Conservation (phyloP, 2,797 vertebrate genomes). For the Myotis vivesi region DNA sequence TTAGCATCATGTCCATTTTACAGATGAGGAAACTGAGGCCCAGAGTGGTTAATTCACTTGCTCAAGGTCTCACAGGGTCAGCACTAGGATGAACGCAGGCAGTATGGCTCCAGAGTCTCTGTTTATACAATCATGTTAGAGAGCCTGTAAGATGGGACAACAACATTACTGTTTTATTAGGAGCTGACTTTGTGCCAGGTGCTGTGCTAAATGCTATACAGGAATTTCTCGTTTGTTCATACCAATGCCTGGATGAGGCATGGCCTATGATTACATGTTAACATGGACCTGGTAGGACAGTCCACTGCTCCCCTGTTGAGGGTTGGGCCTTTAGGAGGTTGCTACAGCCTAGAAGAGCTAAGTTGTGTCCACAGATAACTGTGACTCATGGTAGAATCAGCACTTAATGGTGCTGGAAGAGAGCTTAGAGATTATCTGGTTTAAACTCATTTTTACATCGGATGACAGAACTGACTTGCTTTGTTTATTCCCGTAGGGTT, state of each 20-base stretch:
- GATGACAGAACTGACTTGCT: slow-evolving; percentile 23
- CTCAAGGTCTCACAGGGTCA: not conserved
- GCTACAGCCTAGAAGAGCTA: not conserved
- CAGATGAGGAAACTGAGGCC: not conserved
- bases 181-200: not conserved
- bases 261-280: not conserved
- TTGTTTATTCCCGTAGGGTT: not conserved
- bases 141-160: not conserved
- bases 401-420: slow-evolving; percentile 17
- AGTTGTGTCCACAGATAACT: not conserved
- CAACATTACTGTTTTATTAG: not conserved
- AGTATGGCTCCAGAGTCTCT: not conserved
- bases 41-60: not conserved
- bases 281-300: not conserved
- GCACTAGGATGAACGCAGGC: not conserved
- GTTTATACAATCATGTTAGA: not conserved
- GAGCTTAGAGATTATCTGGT: not conserved
- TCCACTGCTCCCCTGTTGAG: not conserved
- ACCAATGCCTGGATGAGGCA: not conserved
- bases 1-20: not conserved
- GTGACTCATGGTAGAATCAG: slow-evolving; percentile 11
- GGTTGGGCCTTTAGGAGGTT: not conserved
- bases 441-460: not conserved
- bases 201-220: not conserved
- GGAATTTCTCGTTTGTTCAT: not conserved